A percentile compares a stretch with the other conserved stretches of the same genome.
Evolutionary conservation across 2,888 invertebrate species (phyloP).

Genomic region (Sicus ferrugineus): DNA sequence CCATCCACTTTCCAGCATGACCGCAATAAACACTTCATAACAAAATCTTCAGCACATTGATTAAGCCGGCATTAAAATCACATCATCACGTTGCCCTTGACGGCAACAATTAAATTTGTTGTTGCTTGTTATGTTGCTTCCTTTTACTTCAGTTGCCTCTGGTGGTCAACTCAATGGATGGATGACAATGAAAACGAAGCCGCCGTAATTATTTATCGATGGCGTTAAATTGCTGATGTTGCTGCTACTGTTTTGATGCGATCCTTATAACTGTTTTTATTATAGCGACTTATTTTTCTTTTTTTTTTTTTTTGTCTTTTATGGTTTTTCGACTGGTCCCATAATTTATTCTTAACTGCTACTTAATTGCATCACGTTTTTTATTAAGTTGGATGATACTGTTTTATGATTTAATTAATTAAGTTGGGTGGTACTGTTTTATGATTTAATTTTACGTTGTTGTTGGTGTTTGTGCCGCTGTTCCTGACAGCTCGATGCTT

Average conservation of each 20-base stretch:
- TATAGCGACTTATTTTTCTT: too few species aligned
- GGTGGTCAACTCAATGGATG: not conserved
- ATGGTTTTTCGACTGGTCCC: too few species aligned
- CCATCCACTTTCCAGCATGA: not conserved
- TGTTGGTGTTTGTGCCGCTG: too few species aligned
- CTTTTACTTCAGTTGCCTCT: too few species aligned
- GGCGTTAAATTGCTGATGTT: not conserved
- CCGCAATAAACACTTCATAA: constrained; percentile 13
- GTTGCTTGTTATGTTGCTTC: too few species aligned
- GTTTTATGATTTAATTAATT: not conserved
- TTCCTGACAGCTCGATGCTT: too few species aligned
- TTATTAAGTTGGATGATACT: not conserved
- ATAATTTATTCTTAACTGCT: not conserved
- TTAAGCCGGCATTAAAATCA: constrained; percentile 15
- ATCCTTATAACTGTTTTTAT: not conserved
- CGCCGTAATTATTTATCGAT: not conserved
- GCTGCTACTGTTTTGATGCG: constrained; percentile 1
- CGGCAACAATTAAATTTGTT: not conserved
- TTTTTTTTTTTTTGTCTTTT: too few species aligned
- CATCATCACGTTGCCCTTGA: not conserved
- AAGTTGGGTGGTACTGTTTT: not conserved
- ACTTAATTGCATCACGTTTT: not conserved
- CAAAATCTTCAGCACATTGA: not conserved
- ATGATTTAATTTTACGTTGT: not conserved
- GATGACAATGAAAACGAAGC: too few species aligned